Evolutionary conservation across 2,888 invertebrate species (phyloP).

Genomic region (Melanchra persicariae): DNA sequence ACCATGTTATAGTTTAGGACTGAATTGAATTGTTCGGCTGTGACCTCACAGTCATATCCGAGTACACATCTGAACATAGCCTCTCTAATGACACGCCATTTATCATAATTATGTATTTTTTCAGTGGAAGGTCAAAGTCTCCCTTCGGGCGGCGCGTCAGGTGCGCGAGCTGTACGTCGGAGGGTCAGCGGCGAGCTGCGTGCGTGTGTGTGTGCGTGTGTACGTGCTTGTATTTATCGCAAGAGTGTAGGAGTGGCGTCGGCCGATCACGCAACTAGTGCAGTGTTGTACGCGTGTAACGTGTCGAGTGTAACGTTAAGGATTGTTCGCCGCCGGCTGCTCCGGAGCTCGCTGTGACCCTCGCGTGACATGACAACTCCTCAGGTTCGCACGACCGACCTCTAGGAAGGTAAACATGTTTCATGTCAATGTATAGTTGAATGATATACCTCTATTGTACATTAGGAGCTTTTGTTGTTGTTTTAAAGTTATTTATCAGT

Average conservation of each 20-base stretch:
- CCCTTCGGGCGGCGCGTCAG: slow-evolving; percentile 3
- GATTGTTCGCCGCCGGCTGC: slow-evolving; percentile 7
- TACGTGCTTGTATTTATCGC: slow-evolving; percentile 33
- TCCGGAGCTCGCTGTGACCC: slow-evolving; percentile 14
- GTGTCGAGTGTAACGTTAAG: slow-evolving; percentile 1
- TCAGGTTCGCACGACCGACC: slow-evolving; percentile 35
- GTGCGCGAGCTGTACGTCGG: not conserved
- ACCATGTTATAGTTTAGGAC: not conserved
- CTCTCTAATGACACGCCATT: not conserved
- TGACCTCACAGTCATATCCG: too few relatives aligned
- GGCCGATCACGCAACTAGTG: slow-evolving; percentile 1
- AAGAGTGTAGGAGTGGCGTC: slow-evolving; percentile 21
- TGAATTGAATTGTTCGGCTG: too few relatives aligned
- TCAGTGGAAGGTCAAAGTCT: slow-evolving; percentile 66
- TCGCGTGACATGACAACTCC: slow-evolving; percentile 43
- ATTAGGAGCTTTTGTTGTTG: slow-evolving; percentile 77
- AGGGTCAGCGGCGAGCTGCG: slow-evolving; percentile 30
- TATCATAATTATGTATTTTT: slow-evolving; percentile 20
- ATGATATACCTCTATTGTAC: slow-evolving; percentile 76
- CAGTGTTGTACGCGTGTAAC: not conserved
- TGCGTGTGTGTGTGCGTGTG: slow-evolving; percentile 24
- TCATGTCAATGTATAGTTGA: slow-evolving; percentile 68
- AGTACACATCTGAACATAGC: too few relatives aligned
- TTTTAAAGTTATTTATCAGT: slow-evolving; percentile 80
- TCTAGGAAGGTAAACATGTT: slow-evolving; percentile 55